Evolutionary conservation across 2,113 vertebrate genomes (phyloP), one percentile per base, ranked within the genome.

Genomic region (Thalassoma bifasciatum): DNA sequence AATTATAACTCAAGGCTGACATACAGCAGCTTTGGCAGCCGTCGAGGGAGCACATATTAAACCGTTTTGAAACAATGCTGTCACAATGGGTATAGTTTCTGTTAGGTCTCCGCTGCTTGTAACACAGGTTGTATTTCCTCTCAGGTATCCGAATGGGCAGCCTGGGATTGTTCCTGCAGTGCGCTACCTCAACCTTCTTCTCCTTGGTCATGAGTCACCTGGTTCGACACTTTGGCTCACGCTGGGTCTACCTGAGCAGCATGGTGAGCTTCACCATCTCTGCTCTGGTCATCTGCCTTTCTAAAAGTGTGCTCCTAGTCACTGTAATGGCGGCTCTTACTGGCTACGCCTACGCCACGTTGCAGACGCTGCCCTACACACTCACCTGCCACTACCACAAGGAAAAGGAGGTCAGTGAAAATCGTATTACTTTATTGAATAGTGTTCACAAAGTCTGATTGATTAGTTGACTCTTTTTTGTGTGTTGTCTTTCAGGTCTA

Each of bases 371-470:
- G 77, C 94, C 94, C 7, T 95, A 95, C 79, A 94, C 91, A 0
- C 94, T 95, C 38, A 95, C 93, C 81, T 94, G 94, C 80, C 93
- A 92, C 63, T 95, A 95, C 84, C 94, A 95, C 86, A 93, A 95
- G 68, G 91, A 95, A 51, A 93, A 92, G 58, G 92, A 94, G 89
- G 94, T 92, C 62, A 47, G 81, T 10, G 37, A 0, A 66, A 3
- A 24, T 12, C 8, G 9, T 13, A 47, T 1, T 17, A 1, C 47
- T 2, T 26, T 6, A 17, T 7, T 2, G 19, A 16, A 14, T 0
- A 0, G 5, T 11, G 10, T 71, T 58, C 17, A 0, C 38, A 5
- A 16, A 37, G 36, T 10, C 0, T 22, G 1, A 50, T 1, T 58
- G 5, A 34, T 11, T 0, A 59, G 16, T 14, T 8, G 14, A 4